These are phyloP conservation scores for Drosophila sp. DNA, from an alignment of 1,140 invertebrate genomes.

Conservation along the genomic window DNA sequence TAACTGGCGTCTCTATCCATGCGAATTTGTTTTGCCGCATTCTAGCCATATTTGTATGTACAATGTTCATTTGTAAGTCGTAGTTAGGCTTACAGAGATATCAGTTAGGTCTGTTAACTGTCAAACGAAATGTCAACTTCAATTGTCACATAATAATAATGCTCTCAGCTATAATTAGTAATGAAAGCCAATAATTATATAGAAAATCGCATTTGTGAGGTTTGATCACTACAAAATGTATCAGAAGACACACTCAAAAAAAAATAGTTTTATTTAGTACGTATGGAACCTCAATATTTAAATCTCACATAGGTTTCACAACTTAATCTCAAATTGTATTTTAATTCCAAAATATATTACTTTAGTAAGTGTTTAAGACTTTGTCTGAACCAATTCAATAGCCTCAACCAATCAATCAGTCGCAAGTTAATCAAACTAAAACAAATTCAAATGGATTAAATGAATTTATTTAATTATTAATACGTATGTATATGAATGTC, in stretches of 20 bases:
- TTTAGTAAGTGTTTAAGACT: no score
- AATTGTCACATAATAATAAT: background rate
- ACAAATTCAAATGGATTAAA: no score
- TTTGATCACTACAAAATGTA: background rate
- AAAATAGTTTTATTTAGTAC: no score
- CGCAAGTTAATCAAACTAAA: no score
- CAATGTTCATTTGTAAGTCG: no score
- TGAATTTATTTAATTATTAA: no score
- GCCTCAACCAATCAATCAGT: no score
- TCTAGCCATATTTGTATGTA: constrained; percentile 4
- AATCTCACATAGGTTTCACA: no score
- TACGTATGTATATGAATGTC: background rate
- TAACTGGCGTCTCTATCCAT: constrained; percentile 9
- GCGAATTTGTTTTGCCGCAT: constrained; percentile 10
- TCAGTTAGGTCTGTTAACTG: constrained; percentile 32
- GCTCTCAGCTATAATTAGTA: background rate
- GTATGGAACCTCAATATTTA: no score
- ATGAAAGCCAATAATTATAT: background rate
- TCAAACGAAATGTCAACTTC: constrained; percentile 35
- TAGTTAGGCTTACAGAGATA: constrained; percentile 5
- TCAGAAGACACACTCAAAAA: background rate
- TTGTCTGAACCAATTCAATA: no score
- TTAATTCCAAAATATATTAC: no score
- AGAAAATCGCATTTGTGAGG: background rate
- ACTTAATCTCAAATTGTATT: no score